Conservation (phyloP, 2,888 invertebrate genomes). For the Scaptomyza parva region DNA sequence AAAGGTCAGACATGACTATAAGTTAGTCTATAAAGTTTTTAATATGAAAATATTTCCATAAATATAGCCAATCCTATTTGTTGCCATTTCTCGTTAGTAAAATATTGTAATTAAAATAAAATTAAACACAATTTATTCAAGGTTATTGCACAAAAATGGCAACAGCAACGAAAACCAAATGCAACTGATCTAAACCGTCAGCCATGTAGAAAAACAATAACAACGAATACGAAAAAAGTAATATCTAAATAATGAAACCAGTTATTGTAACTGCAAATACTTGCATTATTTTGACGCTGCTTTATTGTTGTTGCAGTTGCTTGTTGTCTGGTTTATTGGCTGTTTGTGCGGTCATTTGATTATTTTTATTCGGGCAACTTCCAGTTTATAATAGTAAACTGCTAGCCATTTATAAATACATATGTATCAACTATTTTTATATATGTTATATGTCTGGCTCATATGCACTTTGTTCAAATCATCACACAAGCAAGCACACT, state of each 20-base stretch:
- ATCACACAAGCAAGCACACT: conserved; percentile 6
- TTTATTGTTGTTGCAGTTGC: conserved; percentile 37
- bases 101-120: conserved; percentile 61
- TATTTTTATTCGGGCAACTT: conserved; percentile 72
- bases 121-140: conserved; percentile 52
- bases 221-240: conserved; percentile 12
- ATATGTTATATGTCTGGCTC: conserved; percentile 18
- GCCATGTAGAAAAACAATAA: conserved; percentile 36
- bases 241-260: conserved; percentile 67
- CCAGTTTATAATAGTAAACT: conserved; percentile 62
- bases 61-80: conserved; percentile 12
- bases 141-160: conserved; percentile 64
- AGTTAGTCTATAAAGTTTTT: not conserved
- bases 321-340: conserved; percentile 27
- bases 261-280: conserved; percentile 68
- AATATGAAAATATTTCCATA: not conserved
- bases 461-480: conserved; percentile 50
- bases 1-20: not conserved
- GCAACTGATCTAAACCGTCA: conserved; percentile 37
- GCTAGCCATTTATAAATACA: conserved; percentile 18
- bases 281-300: conserved; percentile 42
- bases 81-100: conserved; percentile 24
- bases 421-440: conserved; percentile 12
- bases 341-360: conserved; percentile 69
- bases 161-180: conserved; percentile 43